Evolutionary conservation across 2,888 invertebrate species (phyloP), one percentile per base, ranked within the genome.

Genomic region (Aethes cnicana): DNA sequence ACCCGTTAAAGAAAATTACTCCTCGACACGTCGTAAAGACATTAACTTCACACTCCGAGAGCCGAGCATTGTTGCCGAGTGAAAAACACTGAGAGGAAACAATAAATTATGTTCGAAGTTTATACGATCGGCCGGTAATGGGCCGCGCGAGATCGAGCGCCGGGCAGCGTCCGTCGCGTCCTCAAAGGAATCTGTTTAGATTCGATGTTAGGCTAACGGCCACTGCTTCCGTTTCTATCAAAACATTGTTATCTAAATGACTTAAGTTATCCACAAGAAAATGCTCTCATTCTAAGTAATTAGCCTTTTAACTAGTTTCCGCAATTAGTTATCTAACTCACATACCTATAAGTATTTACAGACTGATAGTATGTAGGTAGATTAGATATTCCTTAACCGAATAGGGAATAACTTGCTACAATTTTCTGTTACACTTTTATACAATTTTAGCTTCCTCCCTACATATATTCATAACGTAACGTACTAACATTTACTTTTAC

Each of bases 81-180:
- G 84, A 85, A 84, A 86, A 86, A 86, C 77, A 78, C 65, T 64
- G 77, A 81, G 78, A 87, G 88, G 88, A 88, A 88, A 66, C 81
- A 70, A 88, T 88, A 88, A 88, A 88, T 88, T 82, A 84, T 81
- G 81, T 82, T 83, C 77, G 78, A 79, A 84, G 85, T 84, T 84
- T 86, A 86, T 83, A 84, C 80, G 84, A 82, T 80, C 81, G 81
- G 62, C 63, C 70, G 76, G 79, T 83, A 84, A 85, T 84, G 82
- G 78, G 77, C 66, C 67, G 72, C 63, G 68, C 71, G 66, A 68
- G 65, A 63, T 57, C 68, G 74, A 69, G 72, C 68, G n/a, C 61
- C 63, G 72, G 70, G 73, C 72, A 68, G 64, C 69, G 64, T 72
- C n/a, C 69, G 48, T 58, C 60, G 62, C 59, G 57, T 62, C 62